A percentile compares a stretch with the other conserved stretches of the same genome.
These are phyloP conservation scores for Zeuzera pyrina DNA, from an alignment of 2,888 invertebrate genomes.

Conservation along the genomic window DNA sequence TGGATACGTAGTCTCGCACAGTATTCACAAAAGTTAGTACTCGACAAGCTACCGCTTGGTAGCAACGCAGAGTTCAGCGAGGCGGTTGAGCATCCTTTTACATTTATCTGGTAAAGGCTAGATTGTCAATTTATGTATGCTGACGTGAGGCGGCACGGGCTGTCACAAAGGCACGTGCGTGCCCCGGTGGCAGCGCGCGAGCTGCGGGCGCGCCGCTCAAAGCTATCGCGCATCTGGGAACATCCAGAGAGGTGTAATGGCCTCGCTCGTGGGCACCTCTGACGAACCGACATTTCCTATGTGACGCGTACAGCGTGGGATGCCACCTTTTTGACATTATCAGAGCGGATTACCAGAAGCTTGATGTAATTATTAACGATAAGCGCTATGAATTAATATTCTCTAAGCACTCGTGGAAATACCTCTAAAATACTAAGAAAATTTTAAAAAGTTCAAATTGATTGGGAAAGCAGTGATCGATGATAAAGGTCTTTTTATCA, in stretches of 20 bases:
- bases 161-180: slow-evolving; percentile 62
- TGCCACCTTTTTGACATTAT: slow-evolving; percentile 48
- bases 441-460: too few species aligned
- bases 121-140: slow-evolving; percentile 56
- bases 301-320: slow-evolving; percentile 51
- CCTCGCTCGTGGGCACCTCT: slow-evolving; percentile 52
- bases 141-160: slow-evolving; percentile 54
- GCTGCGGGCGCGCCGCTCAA: slow-evolving; percentile 26
- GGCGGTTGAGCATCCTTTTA: too few species aligned
- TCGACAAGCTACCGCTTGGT: too few species aligned
- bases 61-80: too few species aligned
- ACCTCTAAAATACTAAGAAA: too few species aligned
- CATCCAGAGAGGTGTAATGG: slow-evolving; percentile 5
- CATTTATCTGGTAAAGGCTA: slow-evolving; percentile 35
- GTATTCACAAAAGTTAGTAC: too few species aligned
- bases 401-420: too few species aligned
- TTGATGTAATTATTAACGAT: too few species aligned
- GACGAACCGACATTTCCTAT: slow-evolving; percentile 49
- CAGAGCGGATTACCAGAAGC: slow-evolving; percentile 38
- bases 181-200: slow-evolving; percentile 44
- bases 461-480: too few species aligned
- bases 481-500: too few species aligned
- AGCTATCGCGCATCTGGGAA: slow-evolving; percentile 25
- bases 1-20: too few species aligned
- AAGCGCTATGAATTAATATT: too few species aligned